phyloP scores from a whole-genome alignment of 2,113 vertebrate species.

The Plestiodon gilberti region DNA sequence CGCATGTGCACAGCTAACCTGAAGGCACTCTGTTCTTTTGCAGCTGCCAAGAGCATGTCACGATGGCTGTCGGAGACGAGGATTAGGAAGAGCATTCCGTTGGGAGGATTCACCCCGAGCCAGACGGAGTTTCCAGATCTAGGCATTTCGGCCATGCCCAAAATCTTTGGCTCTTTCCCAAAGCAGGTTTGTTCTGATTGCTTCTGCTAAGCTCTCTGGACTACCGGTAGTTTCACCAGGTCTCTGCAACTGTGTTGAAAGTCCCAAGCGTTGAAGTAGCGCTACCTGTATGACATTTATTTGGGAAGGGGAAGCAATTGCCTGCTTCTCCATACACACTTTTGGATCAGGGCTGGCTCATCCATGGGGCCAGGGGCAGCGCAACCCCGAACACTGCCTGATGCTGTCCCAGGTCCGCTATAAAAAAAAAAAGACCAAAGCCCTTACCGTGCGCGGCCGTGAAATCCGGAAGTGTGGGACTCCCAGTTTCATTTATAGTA shows the following conservation, averaged over 20 bases:
- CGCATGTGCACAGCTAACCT: no score
- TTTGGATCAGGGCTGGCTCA: no score
- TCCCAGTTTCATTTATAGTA: no score
- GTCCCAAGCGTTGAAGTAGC: background rate
- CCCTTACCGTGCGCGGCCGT: no score
- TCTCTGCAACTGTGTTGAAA: background rate
- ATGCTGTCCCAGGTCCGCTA: no score
- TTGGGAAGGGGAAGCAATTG: no score
- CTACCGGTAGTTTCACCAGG: background rate
- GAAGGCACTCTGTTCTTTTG: background rate
- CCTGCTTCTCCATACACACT: no score
- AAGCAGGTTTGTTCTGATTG: slow-evolving; percentile 33
- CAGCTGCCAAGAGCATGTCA: slow-evolving; percentile 1
- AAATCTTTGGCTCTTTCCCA: slow-evolving; percentile 39
- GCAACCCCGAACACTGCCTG: no score
- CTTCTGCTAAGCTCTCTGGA: background rate
- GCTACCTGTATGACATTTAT: background rate
- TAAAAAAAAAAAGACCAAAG: no score
- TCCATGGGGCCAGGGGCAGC: no score
- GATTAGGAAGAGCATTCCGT: background rate
- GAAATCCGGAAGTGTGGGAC: no score
- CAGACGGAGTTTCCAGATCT: background rate
- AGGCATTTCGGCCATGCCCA: background rate
- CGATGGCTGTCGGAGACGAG: background rate
- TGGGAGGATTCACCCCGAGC: background rate